Conservation (phyloP, 2,888 invertebrate genomes). For the Archaeoteleia sp. region DNA sequence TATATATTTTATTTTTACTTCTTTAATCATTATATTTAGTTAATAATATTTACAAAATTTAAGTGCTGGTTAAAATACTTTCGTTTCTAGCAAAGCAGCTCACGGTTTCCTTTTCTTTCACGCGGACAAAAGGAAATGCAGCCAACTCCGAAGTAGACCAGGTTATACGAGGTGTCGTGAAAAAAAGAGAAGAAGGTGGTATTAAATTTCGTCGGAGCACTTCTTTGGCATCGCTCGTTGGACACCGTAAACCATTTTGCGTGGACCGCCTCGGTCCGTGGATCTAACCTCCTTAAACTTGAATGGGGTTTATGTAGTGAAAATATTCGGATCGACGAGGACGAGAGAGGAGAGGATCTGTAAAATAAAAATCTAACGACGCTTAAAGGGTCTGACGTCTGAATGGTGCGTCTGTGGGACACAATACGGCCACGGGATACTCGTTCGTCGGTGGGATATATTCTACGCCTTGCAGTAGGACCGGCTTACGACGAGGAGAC, state of each 20-base stretch:
- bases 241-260: slow-evolving; percentile 46
- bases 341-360: slow-evolving; percentile 32
- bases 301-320: slow-evolving; percentile 55
- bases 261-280: slow-evolving; percentile 47
- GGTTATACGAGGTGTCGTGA: slow-evolving; percentile 32
- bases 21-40: too few relatives aligned
- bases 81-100: too few relatives aligned
- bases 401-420: slow-evolving; percentile 40
- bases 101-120: too few relatives aligned
- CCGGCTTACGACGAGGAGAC: slow-evolving; percentile 19
- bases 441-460: too few relatives aligned
- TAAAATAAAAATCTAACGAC: slow-evolving; percentile 62
- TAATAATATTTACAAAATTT: too few relatives aligned
- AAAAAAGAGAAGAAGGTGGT: slow-evolving; percentile 29
- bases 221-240: slow-evolving; percentile 37
- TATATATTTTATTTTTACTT: too few relatives aligned
- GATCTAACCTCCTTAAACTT: slow-evolving; percentile 36
- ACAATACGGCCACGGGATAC: slow-evolving; percentile 47
- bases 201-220: slow-evolving; percentile 40
- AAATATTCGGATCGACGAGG: slow-evolving; percentile 54
- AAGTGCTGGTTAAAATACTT: too few relatives aligned
- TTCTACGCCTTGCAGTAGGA: background rate
- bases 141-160: slow-evolving; percentile 3
- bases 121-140: too few relatives aligned
- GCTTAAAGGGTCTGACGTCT: slow-evolving; percentile 56